Percentiles rank a stretch among this genome's conserved stretches.
Evolutionary conservation across 2,113 vertebrate genomes (phyloP).

Genomic region (Aphelocoma coerulescens): DNA sequence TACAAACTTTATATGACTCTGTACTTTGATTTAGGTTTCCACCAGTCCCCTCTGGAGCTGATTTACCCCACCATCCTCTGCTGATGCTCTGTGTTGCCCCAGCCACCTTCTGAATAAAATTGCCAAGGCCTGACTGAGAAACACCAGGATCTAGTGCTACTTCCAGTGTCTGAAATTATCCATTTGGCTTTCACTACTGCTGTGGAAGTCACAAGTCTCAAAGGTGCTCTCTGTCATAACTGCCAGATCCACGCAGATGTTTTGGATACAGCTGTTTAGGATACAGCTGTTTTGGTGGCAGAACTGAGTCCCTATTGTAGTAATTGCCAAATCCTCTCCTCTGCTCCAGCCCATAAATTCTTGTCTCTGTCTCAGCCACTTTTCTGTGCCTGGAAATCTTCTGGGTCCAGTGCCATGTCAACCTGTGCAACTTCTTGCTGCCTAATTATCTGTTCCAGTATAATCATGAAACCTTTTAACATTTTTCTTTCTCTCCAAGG

Average conservation of each 20-base stretch:
- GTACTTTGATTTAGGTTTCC: background rate
- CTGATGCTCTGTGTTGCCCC: background rate
- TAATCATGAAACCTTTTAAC: conserved; percentile 25
- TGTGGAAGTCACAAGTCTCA: background rate
- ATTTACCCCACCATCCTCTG: background rate
- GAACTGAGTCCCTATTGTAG: background rate
- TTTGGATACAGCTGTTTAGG: background rate
- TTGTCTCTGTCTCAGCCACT: background rate
- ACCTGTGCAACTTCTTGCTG: background rate
- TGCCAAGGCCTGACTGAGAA: background rate
- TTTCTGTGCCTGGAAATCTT: background rate
- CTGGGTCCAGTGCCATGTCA: background rate
- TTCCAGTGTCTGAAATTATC: background rate
- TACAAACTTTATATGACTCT: background rate
- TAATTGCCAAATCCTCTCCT: background rate
- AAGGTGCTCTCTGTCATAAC: background rate
- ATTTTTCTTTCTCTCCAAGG: conserved; percentile 20
- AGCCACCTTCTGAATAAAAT: background rate
- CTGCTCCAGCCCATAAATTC: background rate
- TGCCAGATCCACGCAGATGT: background rate
- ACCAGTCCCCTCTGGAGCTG: background rate
- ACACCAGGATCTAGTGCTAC: background rate
- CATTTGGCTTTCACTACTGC: background rate
- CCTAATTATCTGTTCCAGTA: conserved; percentile 19
- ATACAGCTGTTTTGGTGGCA: background rate